phyloP scores from a whole-genome alignment of 2,113 vertebrate species.

The Procapra przewalskii region DNA sequence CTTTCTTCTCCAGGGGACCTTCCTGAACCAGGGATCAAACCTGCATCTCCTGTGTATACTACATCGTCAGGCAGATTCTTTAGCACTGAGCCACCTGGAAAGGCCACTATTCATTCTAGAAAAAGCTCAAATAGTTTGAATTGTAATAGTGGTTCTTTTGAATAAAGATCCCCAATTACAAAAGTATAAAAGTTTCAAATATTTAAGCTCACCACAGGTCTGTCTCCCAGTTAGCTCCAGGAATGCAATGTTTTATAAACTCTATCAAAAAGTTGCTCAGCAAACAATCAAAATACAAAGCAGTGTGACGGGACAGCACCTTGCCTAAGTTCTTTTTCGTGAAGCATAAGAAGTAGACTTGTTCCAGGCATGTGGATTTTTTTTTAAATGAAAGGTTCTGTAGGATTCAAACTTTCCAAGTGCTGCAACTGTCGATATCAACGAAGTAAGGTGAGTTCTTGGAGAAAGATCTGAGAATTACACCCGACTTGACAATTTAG shows the following conservation, averaged over 20 bases:
- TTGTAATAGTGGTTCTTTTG: neutral
- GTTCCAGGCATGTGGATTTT: neutral
- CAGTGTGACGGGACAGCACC: fast-evolving
- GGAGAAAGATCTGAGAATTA: neutral
- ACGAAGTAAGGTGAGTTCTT: fast-evolving
- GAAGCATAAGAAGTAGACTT: neutral
- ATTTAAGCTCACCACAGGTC: neutral
- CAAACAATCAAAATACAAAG: neutral
- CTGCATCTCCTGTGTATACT: neutral
- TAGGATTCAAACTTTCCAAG: neutral
- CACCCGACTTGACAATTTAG: too few relatives aligned
- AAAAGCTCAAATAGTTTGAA: neutral
- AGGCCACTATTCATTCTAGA: neutral
- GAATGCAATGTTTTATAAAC: neutral
- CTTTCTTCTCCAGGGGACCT: neutral
- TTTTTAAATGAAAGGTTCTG: neutral
- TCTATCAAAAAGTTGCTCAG: neutral
- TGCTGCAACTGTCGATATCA: neutral
- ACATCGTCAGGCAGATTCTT: neutral
- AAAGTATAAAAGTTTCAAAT: neutral
- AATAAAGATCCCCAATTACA: neutral
- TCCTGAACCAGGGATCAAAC: neutral
- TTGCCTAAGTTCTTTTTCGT: neutral
- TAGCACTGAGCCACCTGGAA: neutral
- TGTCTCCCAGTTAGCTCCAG: neutral